Conservation (phyloP, 2,113 vertebrate genomes). For the Pluvialis apricaria region DNA sequence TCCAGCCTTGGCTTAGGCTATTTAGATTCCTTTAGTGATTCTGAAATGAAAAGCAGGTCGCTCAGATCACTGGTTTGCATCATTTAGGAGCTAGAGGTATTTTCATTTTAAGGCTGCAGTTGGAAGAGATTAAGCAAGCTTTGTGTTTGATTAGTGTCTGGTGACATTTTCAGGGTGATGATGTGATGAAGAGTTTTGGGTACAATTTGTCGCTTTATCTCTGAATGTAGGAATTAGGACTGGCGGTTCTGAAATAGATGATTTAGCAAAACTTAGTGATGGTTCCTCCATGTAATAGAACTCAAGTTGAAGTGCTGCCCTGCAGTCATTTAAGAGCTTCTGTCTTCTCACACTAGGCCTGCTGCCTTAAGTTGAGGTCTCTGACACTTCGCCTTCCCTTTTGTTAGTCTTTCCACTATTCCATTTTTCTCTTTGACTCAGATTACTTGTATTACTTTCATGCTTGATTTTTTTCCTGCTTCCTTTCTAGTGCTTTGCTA, state of each 20-base stretch:
- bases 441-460: not conserved
- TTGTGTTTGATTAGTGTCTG: not conserved
- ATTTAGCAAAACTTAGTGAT: not conserved
- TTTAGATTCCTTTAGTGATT: not conserved
- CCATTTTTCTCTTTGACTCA: not conserved
- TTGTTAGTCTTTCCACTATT: not conserved
- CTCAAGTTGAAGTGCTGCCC: not conserved
- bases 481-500: not conserved
- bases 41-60: not conserved
- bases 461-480: not conserved
- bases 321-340: not conserved
- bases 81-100: not conserved
- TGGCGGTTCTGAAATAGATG: not conserved
- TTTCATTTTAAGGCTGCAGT: not conserved
- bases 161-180: not conserved
- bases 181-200: not conserved
- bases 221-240: not conserved
- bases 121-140: not conserved
- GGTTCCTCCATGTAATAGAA: not conserved
- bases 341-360: not conserved
- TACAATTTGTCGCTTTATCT: not conserved
- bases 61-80: not conserved
- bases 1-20: not conserved
- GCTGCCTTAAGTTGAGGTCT: not conserved
- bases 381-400: not conserved